These are phyloP conservation scores for Chrysochloris asiatica DNA, from an alignment of 2,113 vertebrate genomes.

Conservation along the genomic window DNA sequence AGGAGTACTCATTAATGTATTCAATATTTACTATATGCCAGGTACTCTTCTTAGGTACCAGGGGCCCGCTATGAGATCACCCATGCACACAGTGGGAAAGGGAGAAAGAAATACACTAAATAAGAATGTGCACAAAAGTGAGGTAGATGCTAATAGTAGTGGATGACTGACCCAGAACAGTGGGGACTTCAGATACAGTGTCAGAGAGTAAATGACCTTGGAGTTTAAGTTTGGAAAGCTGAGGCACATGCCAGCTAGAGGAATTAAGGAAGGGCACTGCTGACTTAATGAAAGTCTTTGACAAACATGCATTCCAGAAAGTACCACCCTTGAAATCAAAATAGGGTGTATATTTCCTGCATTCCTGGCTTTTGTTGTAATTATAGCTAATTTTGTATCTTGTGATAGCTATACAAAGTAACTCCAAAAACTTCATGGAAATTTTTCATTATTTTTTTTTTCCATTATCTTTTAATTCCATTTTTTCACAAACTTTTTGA, in stretches of 20 bases:
- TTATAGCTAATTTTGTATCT: slow-evolving; percentile 72
- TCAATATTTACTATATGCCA: background rate
- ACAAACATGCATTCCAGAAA: background rate
- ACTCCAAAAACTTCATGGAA: too few species aligned
- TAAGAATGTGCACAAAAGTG: too few species aligned
- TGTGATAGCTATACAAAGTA: background rate
- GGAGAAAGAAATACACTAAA: too few species aligned
- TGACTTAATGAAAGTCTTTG: background rate
- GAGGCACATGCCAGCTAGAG: background rate
- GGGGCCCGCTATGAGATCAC: background rate
- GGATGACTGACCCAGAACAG: too few species aligned
- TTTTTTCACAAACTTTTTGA: too few species aligned
- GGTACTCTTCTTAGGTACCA: background rate
- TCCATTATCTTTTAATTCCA: too few species aligned
- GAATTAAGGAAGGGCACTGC: background rate
- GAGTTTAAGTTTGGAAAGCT: background rate
- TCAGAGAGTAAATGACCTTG: background rate
- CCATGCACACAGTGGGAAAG: background rate
- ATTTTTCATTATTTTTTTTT: too few species aligned
- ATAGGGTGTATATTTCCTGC: too few species aligned
- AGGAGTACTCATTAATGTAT: background rate
- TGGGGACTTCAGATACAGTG: background rate
- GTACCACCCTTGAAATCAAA: slow-evolving; percentile 18
- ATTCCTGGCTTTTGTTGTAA: slow-evolving; percentile 75
- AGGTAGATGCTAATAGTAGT: too few species aligned